Evolutionary conservation across 2,888 invertebrate genomes (phyloP).

Genomic region (Trichogramma dendrolimi): DNA sequence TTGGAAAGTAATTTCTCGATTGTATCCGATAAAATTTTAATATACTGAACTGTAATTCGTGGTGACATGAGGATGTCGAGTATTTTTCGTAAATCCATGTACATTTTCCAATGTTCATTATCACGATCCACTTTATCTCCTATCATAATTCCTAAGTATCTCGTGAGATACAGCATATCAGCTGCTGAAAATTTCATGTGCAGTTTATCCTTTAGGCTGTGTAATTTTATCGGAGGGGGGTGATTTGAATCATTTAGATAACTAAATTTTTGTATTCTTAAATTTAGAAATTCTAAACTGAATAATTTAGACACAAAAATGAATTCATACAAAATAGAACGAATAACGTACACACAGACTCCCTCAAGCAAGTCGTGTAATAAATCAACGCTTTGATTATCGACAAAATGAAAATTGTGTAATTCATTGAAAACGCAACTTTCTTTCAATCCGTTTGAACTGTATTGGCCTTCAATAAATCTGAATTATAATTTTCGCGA

Average conservation of each 20-base stretch:
- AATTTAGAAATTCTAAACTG: slow-evolving; percentile 9
- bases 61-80: slow-evolving; percentile 23
- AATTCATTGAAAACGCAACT: slow-evolving; percentile 18
- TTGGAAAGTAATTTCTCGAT: slow-evolving; percentile 1
- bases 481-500: slow-evolving; percentile 8
- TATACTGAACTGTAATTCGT: slow-evolving; percentile 1
- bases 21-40: slow-evolving; percentile 5
- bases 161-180: slow-evolving; percentile 7
- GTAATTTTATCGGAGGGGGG: background rate
- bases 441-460: slow-evolving; percentile 15
- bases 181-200: background rate
- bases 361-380: slow-evolving; percentile 25
- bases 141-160: slow-evolving; percentile 9
- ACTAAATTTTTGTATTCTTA: slow-evolving; percentile 4
- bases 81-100: slow-evolving; percentile 16
- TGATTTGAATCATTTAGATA: slow-evolving; percentile 3
- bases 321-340: slow-evolving; percentile 5
- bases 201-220: slow-evolving; percentile 3
- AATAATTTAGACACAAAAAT: slow-evolving; percentile 8
- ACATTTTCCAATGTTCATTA: slow-evolving; percentile 8
- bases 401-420: slow-evolving; percentile 13
- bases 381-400: slow-evolving; percentile 21
- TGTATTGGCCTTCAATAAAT: slow-evolving; percentile 11
- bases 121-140: slow-evolving; percentile 5
- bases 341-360: slow-evolving; percentile 16